Conservation (phyloP, 2,888 invertebrate species). For the Nemotelus nigrinus region DNA sequence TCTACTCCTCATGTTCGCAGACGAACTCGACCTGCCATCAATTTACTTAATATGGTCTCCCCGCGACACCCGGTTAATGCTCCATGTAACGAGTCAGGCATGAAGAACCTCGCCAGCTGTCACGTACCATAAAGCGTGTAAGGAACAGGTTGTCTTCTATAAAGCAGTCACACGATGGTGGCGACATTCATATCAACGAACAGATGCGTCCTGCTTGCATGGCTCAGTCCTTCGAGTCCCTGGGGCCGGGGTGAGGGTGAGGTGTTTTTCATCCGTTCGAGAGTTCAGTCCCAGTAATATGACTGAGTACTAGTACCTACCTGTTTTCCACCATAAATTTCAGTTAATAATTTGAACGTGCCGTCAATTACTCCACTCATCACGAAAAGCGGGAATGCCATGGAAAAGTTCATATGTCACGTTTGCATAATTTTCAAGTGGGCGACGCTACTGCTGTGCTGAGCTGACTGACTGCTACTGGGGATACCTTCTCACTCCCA, state of each 20-base stretch:
- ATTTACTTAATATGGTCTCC: slow-evolving; percentile 35
- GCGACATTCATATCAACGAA: slow-evolving; percentile 12
- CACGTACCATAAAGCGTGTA: slow-evolving; percentile 37
- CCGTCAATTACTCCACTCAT: slow-evolving; percentile 38
- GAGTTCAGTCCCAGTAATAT: slow-evolving; percentile 20
- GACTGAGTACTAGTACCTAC: slow-evolving; percentile 16
- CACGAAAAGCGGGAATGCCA: not conserved
- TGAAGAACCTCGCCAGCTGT: slow-evolving; percentile 38
- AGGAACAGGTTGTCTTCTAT: slow-evolving; percentile 19
- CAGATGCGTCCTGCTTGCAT: not conserved
- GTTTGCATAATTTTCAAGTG: slow-evolving; percentile 8
- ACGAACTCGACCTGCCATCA: slow-evolving; percentile 21
- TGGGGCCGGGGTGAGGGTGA: not conserved
- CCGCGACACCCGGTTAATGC: slow-evolving; percentile 7
- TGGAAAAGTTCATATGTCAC: slow-evolving; percentile 32
- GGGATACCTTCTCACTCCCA: no score
- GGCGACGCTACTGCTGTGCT: no score
- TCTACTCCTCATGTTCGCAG: not conserved
- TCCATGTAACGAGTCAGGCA: slow-evolving; percentile 20
- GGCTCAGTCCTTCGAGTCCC: not conserved
- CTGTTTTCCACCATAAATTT: slow-evolving; percentile 35
- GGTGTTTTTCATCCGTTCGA: not conserved
- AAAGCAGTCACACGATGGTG: not conserved
- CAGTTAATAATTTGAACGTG: slow-evolving; percentile 43
- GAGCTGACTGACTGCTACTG: no score